A percentile compares a stretch with the other conserved stretches of the same genome.
phyloP scores from a whole-genome alignment of 1,140 invertebrate genomes.

The Aphaenogaster rudis region DNA sequence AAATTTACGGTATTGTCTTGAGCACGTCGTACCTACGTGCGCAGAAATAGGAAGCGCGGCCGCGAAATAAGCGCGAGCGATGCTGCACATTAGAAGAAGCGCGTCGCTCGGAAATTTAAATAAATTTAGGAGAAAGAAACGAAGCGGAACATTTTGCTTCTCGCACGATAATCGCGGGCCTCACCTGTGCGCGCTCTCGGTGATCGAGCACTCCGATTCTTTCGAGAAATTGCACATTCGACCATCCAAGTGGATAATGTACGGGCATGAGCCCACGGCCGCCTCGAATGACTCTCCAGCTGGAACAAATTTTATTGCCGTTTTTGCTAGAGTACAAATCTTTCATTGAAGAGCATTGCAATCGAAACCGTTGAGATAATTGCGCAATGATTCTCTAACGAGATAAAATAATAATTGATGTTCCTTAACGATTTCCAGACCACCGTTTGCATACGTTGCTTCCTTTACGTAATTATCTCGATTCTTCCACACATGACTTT shows the following conservation, averaged over 20 bases:
- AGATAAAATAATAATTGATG: neutral
- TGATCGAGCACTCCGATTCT: constrained; percentile 78
- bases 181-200: constrained; percentile 78
- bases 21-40: neutral
- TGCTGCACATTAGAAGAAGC: neutral
- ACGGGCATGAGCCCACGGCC: constrained; percentile 68
- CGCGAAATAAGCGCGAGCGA: neutral
- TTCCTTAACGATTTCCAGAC: neutral
- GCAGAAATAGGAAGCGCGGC: neutral
- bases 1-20: constrained; percentile 25
- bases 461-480: neutral
- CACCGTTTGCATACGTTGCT: neutral
- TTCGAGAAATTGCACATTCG: constrained; percentile 83
- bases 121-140: neutral
- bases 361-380: neutral
- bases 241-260: constrained; percentile 78
- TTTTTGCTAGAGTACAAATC: neutral
- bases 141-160: constrained; percentile 2
- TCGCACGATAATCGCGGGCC: constrained; percentile 14
- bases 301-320: constrained; percentile 68
- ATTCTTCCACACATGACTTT: neutral
- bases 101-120: constrained; percentile 6
- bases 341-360: neutral
- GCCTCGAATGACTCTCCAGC: constrained; percentile 80
- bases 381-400: neutral